Evolutionary conservation across 1,140 invertebrate species (phyloP).

Genomic region (Cyclina sinensis): DNA sequence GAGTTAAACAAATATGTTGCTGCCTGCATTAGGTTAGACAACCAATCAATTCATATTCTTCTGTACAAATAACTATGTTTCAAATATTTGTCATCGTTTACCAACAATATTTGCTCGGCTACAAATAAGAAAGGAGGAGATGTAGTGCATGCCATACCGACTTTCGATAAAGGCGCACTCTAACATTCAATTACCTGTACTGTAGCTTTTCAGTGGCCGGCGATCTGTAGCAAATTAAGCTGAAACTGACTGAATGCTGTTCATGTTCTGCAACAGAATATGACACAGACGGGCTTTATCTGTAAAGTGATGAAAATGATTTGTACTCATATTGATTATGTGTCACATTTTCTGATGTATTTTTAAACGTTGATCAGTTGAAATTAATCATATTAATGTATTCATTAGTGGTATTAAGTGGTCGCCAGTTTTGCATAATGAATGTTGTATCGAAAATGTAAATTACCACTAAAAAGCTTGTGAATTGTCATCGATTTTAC

Average conservation of each 20-base stretch:
- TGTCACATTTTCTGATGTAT: constrained; percentile 1
- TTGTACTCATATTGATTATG: constrained; percentile 23
- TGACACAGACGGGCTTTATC: constrained; percentile 1
- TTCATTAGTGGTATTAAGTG: not conserved
- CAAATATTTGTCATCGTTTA: constrained; percentile 6
- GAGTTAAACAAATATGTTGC: not conserved
- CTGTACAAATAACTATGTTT: not conserved
- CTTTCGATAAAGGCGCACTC: not conserved
- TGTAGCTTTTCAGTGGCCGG: not conserved
- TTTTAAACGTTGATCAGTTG: constrained; percentile 3
- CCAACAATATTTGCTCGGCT: not conserved
- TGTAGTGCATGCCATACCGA: not conserved
- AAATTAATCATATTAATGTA: constrained; percentile 24
- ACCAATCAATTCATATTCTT: not conserved
- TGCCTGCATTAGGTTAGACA: not conserved
- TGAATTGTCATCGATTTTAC: not conserved
- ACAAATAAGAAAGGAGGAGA: not conserved
- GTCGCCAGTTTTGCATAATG: constrained; percentile 1
- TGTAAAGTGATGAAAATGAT: constrained; percentile 28
- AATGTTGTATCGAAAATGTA: not conserved
- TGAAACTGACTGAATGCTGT: not conserved
- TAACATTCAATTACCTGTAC: not conserved
- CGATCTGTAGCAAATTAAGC: constrained; percentile 3
- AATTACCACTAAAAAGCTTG: constrained; percentile 8
- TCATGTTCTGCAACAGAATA: not conserved